These are phyloP conservation scores for Eugnorisma glareosa DNA, from an alignment of 2,888 invertebrate species.

Conservation along the genomic window DNA sequence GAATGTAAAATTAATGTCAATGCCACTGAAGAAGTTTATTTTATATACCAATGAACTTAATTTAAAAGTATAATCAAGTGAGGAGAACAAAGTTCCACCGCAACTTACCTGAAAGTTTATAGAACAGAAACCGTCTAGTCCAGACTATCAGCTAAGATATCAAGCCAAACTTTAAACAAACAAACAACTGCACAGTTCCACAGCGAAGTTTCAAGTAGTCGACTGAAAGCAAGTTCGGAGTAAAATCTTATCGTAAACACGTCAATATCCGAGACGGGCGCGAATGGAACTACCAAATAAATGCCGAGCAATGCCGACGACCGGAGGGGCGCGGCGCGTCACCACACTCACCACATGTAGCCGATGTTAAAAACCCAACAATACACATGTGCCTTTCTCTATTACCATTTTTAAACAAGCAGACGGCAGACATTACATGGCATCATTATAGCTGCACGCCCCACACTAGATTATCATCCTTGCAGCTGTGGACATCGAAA, in stretches of 20 bases:
- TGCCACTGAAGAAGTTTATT: slow-evolving; percentile 8
- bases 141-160: slow-evolving; percentile 43
- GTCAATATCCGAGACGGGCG: slow-evolving; percentile 79
- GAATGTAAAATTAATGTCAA: background rate
- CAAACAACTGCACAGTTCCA: slow-evolving; percentile 64
- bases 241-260: slow-evolving; percentile 71
- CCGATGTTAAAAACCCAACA: slow-evolving; percentile 73
- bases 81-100: slow-evolving; percentile 20
- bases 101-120: slow-evolving; percentile 74
- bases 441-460: slow-evolving; percentile 77
- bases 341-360: slow-evolving; percentile 84
- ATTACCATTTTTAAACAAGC: slow-evolving; percentile 70
- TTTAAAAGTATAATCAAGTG: slow-evolving; percentile 15
- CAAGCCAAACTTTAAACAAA: slow-evolving; percentile 55
- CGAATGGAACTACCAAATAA: slow-evolving; percentile 84
- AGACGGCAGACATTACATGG: slow-evolving; percentile 73
- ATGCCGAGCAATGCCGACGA: slow-evolving; percentile 75
- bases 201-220: slow-evolving; percentile 63
- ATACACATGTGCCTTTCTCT: slow-evolving; percentile 78
- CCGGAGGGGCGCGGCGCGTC: slow-evolving; percentile 79
- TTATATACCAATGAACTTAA: background rate
- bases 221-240: slow-evolving; percentile 59
- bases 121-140: slow-evolving; percentile 71
- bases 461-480: slow-evolving; percentile 77
- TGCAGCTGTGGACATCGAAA: slow-evolving; percentile 77